These are phyloP conservation scores for Platycheirus rosarum DNA, from an alignment of 2,888 invertebrate species.

Conservation along the genomic window DNA sequence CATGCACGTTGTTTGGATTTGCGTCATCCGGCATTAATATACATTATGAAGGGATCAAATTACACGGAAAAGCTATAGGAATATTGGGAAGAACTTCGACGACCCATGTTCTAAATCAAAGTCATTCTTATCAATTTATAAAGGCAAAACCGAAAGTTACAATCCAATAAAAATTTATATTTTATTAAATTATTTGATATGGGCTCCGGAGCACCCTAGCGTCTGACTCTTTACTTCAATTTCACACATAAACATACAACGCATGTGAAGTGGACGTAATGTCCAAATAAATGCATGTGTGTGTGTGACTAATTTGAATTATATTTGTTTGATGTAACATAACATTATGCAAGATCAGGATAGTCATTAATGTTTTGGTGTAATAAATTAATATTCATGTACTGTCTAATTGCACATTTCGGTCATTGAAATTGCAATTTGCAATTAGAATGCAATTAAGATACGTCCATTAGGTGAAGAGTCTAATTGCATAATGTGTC, in stretches of 20 bases:
- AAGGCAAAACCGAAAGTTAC: neutral
- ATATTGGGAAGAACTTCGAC: neutral
- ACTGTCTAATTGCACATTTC: slow-evolving; percentile 47
- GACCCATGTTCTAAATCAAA: neutral
- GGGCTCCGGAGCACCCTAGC: too few species aligned
- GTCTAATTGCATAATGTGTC: slow-evolving; percentile 61
- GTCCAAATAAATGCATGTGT: slow-evolving; percentile 16
- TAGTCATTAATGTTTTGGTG: slow-evolving; percentile 36
- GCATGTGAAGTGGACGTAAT: slow-evolving; percentile 7
- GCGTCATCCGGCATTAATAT: slow-evolving; percentile 12
- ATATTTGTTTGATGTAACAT: slow-evolving; percentile 51
- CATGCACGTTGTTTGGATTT: slow-evolving; percentile 39
- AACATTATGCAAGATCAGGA: slow-evolving; percentile 60
- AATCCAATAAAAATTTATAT: neutral
- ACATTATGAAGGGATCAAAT: neutral
- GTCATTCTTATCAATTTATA: too few species aligned
- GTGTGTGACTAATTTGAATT: slow-evolving; percentile 44
- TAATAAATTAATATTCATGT: slow-evolving; percentile 63
- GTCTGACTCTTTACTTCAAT: too few species aligned
- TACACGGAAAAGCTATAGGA: neutral
- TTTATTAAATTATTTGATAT: too few species aligned
- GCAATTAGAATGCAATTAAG: slow-evolving; percentile 73
- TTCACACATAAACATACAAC: neutral
- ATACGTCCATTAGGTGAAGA: slow-evolving; percentile 35
- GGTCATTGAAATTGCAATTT: slow-evolving; percentile 68